Conservation (phyloP, 2,797 vertebrate species). For the Mastacembelus armatus region DNA sequence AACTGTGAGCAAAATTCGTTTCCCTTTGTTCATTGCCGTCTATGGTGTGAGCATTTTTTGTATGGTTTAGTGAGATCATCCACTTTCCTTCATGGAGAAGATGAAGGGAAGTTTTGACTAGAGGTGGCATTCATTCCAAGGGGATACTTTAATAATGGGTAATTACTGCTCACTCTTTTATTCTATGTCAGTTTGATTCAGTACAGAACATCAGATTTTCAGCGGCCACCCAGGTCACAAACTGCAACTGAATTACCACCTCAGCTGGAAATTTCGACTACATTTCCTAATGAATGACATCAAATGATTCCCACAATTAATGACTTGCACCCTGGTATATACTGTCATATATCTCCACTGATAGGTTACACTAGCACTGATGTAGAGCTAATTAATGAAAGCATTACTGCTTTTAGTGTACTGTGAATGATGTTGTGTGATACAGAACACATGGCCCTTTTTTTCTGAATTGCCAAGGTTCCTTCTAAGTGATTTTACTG, state of each 20-base stretch:
- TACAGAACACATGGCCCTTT: conserved; percentile 15
- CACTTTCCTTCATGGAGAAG: neutral
- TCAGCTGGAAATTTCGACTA: conserved; percentile 16
- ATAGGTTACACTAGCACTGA: neutral
- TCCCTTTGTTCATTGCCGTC: conserved; percentile 5
- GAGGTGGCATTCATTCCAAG: conserved; percentile 17
- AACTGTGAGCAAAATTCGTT: conserved; percentile 24
- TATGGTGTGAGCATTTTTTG: conserved; percentile 4
- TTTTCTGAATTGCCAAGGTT: conserved; percentile 39
- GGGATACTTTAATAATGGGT: conserved; percentile 14
- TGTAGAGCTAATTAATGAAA: neutral
- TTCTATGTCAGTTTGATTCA: conserved; percentile 23
- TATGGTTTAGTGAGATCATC: conserved; percentile 17
- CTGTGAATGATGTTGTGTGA: too few relatives aligned
- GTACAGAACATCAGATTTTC: conserved; percentile 18
- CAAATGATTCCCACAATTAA: conserved; percentile 12
- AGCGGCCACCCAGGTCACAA: conserved; percentile 23
- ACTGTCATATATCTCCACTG: neutral
- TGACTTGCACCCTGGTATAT: neutral
- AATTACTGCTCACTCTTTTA: conserved; percentile 36
- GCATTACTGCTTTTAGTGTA: conserved; percentile 17
- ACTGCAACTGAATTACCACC: conserved; percentile 27
- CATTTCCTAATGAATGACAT: conserved; percentile 18
- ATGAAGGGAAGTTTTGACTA: conserved; percentile 18
- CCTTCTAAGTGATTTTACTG: conserved; percentile 55